These are phyloP conservation scores for Petrocephalus sullivani DNA, from an alignment of 2,797 vertebrate species.

Conservation along the genomic window DNA sequence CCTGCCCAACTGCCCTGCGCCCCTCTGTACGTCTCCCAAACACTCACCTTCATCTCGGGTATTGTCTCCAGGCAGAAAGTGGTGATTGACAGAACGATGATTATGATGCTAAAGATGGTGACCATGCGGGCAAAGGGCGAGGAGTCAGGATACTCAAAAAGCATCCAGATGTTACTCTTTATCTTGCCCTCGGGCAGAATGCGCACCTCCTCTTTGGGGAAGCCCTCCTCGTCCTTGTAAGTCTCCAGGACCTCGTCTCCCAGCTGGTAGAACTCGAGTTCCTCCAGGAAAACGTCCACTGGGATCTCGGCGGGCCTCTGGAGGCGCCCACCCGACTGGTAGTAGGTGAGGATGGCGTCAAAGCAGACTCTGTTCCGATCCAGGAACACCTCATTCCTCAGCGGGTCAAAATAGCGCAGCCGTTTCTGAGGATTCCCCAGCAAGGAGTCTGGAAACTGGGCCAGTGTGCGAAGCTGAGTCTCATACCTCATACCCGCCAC, in stretches of 20 bases:
- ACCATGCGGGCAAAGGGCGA: constrained; percentile 77
- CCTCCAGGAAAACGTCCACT: constrained; percentile 85
- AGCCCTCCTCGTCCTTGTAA: constrained; percentile 84
- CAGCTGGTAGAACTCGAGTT: constrained; percentile 85
- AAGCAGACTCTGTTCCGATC: constrained; percentile 85
- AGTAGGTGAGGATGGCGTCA: constrained; percentile 89
- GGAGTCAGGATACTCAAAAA: constrained; percentile 90
- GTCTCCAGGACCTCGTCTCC: constrained; percentile 71
- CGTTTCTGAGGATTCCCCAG: constrained; percentile 77
- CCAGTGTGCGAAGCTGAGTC: constrained; percentile 78
- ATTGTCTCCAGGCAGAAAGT: constrained; percentile 93
- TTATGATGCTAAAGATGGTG: constrained; percentile 85
- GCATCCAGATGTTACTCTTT: constrained; percentile 73
- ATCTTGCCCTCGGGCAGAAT: constrained; percentile 66
- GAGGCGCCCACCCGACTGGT: constrained; percentile 84
- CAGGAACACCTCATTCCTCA: constrained; percentile 81
- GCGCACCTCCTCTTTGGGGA: constrained; percentile 67
- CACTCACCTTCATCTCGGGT: constrained; percentile 72
- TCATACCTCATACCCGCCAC: constrained; percentile 85
- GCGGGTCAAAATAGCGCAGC: constrained; percentile 77
- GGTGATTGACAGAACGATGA: constrained; percentile 89
- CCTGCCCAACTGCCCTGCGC: neutral
- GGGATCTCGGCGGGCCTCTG: constrained; percentile 79
- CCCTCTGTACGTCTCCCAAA: neutral
- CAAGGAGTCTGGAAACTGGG: constrained; percentile 83